These are phyloP conservation scores for Bos indicus DNA, from an alignment of 2,113 vertebrate genomes.

Conservation along the genomic window DNA sequence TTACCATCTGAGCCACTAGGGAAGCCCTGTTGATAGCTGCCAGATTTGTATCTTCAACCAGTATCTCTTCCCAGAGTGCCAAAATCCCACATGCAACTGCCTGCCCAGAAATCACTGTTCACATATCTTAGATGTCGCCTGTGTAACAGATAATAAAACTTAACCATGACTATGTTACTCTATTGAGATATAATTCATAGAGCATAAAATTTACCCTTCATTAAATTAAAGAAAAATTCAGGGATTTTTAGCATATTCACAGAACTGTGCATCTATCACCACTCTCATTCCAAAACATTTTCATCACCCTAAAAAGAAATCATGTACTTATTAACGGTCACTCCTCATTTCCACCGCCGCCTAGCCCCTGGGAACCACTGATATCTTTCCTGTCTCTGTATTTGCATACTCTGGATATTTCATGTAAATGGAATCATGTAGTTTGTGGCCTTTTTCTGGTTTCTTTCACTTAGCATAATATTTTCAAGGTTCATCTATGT, in stretches of 20 bases:
- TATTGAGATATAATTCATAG: neutral
- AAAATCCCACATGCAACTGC: neutral
- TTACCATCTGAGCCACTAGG: neutral
- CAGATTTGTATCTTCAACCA: neutral
- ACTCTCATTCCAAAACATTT: conserved; percentile 20
- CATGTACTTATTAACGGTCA: neutral
- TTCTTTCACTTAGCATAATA: neutral
- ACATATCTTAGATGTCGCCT: neutral
- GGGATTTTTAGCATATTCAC: neutral
- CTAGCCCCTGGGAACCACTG: neutral
- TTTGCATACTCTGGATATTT: neutral
- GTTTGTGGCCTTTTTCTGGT: neutral
- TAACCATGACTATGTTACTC: neutral
- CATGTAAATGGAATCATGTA: neutral
- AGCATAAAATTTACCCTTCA: neutral
- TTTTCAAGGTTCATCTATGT: neutral
- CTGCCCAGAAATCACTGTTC: neutral
- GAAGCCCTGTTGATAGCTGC: neutral
- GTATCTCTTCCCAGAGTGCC: neutral
- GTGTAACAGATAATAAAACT: neutral
- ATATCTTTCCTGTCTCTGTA: neutral
- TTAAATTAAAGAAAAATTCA: neutral
- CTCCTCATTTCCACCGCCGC: neutral
- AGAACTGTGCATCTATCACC: neutral
- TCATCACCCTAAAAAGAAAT: neutral